A percentile compares a stretch with the other conserved stretches of the same genome.
These are phyloP conservation scores for Lydus trimaculatus DNA, from an alignment of 2,888 invertebrate genomes.

Conservation along the genomic window DNA sequence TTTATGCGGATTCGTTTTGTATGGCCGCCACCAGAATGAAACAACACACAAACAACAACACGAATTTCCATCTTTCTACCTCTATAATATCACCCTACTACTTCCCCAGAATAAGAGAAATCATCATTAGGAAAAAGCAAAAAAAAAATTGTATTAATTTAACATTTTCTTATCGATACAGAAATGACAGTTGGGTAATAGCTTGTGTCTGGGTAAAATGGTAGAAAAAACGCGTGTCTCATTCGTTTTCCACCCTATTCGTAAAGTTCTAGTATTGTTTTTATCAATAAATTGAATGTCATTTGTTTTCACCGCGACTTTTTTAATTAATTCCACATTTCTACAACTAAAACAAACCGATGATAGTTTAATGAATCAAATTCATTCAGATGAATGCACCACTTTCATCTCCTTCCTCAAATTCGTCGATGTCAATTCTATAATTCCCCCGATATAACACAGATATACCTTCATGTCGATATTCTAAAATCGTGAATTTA, in stretches of 20 bases:
- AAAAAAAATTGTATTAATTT: constrained; percentile 42
- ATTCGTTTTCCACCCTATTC: constrained; percentile 16
- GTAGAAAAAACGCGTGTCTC: constrained; percentile 35
- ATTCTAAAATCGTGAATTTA: too few relatives aligned
- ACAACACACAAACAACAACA: not conserved
- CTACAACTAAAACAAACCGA: not conserved
- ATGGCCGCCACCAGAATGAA: not conserved
- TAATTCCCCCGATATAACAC: too few relatives aligned
- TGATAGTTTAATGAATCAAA: not conserved
- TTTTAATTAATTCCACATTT: constrained; percentile 28
- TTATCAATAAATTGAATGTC: constrained; percentile 51
- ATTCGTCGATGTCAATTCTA: too few relatives aligned
- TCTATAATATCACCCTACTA: not conserved
- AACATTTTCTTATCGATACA: constrained; percentile 40
- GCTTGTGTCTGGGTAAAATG: constrained; percentile 29
- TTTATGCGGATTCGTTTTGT: constrained; percentile 45
- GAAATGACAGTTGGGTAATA: constrained; percentile 44
- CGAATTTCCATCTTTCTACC: not conserved
- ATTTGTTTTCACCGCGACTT: constrained; percentile 32
- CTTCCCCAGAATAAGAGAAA: not conserved
- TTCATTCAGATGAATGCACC: constrained; percentile 16
- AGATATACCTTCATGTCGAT: too few relatives aligned
- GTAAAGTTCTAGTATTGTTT: constrained; percentile 34
- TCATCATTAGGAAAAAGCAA: constrained; percentile 17
- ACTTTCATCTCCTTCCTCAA: too few relatives aligned